Conservation (phyloP, 2,888 invertebrate species). For the Heteropelma amictum region DNA sequence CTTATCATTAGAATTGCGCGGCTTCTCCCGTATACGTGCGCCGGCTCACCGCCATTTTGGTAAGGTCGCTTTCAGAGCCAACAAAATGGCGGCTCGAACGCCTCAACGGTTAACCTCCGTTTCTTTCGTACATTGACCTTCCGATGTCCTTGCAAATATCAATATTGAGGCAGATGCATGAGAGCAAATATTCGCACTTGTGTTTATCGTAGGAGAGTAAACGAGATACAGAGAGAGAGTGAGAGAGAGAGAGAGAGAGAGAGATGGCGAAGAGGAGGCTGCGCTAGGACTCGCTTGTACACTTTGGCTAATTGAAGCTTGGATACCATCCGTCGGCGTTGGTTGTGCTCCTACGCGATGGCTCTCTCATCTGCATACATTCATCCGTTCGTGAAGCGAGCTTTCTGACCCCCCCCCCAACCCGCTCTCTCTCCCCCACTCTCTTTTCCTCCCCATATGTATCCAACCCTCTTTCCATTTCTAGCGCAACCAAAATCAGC, state of each 20-base stretch:
- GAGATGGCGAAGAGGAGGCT: neutral
- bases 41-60: conserved; percentile 5
- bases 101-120: neutral
- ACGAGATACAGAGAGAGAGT: neutral
- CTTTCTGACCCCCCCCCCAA: conserved; percentile 52
- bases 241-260: conserved; percentile 1
- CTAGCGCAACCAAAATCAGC: conserved; percentile 12
- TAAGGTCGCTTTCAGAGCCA: neutral
- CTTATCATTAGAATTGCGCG: no score
- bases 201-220: conserved; percentile 13
- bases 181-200: conserved; percentile 21
- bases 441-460: neutral
- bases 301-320: conserved; percentile 74
- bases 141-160: conserved; percentile 2
- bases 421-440: neutral
- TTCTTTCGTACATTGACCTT: neutral
- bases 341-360: conserved; percentile 18
- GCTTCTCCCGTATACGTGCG: no score
- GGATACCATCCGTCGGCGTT: conserved; percentile 64
- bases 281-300: conserved; percentile 56
- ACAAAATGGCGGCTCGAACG: neutral
- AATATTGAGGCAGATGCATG: conserved; percentile 5
- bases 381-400: conserved; percentile 72
- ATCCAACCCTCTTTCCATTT: neutral
- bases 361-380: conserved; percentile 73